These are phyloP conservation scores for Entomobrya multifasciata DNA, from an alignment of 2,888 invertebrate species.

Conservation along the genomic window DNA sequence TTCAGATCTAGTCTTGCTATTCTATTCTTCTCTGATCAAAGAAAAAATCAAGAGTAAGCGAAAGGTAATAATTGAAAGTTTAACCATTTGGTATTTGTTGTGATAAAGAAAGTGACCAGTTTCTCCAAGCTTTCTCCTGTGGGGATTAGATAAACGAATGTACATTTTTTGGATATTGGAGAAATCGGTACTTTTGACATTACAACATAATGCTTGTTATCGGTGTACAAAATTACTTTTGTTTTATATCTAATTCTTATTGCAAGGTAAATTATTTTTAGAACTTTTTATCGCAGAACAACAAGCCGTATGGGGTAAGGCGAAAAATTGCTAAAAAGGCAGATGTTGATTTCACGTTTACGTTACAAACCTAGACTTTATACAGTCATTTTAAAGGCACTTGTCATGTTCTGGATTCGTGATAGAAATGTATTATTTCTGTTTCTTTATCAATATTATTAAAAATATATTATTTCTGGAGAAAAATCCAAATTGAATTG, in stretches of 20 bases:
- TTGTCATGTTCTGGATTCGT: constrained; percentile 42
- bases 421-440: constrained; percentile 7
- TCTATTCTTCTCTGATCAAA: no score
- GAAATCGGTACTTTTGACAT: not conserved
- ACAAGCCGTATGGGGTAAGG: not conserved
- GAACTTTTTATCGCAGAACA: constrained; percentile 27
- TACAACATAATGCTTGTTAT: not conserved
- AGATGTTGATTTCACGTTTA: constrained; percentile 41
- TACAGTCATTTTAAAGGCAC: constrained; percentile 51
- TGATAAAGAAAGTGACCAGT: constrained; percentile 39
- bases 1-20: no score
- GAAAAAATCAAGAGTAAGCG: not conserved
- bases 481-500: not conserved
- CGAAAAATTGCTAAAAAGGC: not conserved
- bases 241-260: constrained; percentile 14
- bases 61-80: constrained; percentile 69
- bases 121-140: not conserved
- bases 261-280: constrained; percentile 18
- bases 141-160: not conserved
- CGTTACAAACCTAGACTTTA: no score
- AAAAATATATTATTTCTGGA: no score
- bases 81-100: constrained; percentile 54
- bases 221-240: constrained; percentile 15
- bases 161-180: not conserved
- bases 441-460: no score